Evolutionary conservation across 2,797 vertebrate genomes (phyloP).

Genomic region (Melanotaenia maccullochi): DNA sequence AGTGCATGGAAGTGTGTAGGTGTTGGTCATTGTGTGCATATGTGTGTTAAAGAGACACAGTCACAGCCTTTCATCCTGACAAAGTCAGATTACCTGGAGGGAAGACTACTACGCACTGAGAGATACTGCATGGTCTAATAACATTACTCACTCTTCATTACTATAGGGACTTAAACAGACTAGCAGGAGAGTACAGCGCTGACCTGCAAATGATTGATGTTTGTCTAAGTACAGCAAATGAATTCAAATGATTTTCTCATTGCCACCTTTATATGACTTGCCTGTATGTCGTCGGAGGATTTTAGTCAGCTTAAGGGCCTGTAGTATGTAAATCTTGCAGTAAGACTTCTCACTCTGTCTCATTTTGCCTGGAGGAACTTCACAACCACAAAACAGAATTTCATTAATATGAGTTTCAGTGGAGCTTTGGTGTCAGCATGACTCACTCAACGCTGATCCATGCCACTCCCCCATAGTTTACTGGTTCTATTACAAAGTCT

Average conservation of each 20-base stretch:
- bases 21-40: constrained; percentile 36
- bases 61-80: constrained; percentile 33
- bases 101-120: constrained; percentile 42
- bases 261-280: constrained; percentile 23
- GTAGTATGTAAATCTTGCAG: constrained; percentile 60
- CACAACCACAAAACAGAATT: constrained; percentile 51
- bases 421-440: constrained; percentile 24
- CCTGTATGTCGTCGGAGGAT: constrained; percentile 46
- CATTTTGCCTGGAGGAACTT: constrained; percentile 48
- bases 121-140: constrained; percentile 36
- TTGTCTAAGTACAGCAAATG: constrained; percentile 29
- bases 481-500: neutral
- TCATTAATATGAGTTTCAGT: constrained; percentile 46
- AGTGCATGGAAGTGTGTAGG: constrained; percentile 25
- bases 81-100: constrained; percentile 60
- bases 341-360: constrained; percentile 42
- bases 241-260: constrained; percentile 38
- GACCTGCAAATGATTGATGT: constrained; percentile 41
- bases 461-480: neutral
- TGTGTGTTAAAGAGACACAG: constrained; percentile 36
- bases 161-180: constrained; percentile 27
- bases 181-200: constrained; percentile 17
- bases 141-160: constrained; percentile 57
- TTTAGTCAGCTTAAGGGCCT: constrained; percentile 36
- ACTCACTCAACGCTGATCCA: constrained; percentile 31